A percentile compares a stretch with the other conserved stretches of the same genome.
Conservation (phyloP, 2,888 invertebrate genomes). For the Drosophila monieri region DNA sequence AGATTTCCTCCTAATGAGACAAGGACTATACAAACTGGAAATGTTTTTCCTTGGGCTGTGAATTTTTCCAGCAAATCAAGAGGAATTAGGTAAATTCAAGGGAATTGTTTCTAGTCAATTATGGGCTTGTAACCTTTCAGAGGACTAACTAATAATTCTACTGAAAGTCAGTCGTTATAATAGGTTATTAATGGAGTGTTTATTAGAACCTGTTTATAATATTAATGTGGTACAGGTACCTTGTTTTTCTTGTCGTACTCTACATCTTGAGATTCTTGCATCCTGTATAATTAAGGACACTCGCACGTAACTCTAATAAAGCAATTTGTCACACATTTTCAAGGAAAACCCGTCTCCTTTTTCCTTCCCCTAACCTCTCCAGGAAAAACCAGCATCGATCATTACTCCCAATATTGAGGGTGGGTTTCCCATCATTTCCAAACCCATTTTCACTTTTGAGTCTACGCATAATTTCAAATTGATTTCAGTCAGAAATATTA, state of each 20-base stretch:
- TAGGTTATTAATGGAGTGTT: background rate
- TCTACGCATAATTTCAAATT: conserved; percentile 67
- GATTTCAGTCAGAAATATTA: conserved; percentile 70
- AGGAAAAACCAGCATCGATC: conserved; percentile 27
- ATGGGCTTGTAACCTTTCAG: conserved; percentile 7
- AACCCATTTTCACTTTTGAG: conserved; percentile 32
- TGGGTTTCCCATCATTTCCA: conserved; percentile 10
- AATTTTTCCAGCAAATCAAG: conserved; percentile 3
- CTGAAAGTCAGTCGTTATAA: background rate
- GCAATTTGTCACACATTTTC: conserved; percentile 47
- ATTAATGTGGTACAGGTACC: no score
- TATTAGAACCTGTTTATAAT: no score
- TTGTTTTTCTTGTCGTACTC: no score
- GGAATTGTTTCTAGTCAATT: conserved; percentile 2
- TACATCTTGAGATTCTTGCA: background rate
- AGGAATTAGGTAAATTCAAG: conserved; percentile 11
- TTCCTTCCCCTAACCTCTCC: background rate
- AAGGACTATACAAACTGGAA: conserved; percentile 53
- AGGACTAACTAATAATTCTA: conserved; percentile 15
- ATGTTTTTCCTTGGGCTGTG: conserved; percentile 19
- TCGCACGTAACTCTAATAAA: conserved; percentile 36
- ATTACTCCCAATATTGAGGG: conserved; percentile 49
- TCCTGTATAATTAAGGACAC: background rate
- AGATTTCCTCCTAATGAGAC: conserved; percentile 75
- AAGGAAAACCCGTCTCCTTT: conserved; percentile 8